Conservation (phyloP, 1,140 invertebrate species). For the Temnothorax curvispinosus region DNA sequence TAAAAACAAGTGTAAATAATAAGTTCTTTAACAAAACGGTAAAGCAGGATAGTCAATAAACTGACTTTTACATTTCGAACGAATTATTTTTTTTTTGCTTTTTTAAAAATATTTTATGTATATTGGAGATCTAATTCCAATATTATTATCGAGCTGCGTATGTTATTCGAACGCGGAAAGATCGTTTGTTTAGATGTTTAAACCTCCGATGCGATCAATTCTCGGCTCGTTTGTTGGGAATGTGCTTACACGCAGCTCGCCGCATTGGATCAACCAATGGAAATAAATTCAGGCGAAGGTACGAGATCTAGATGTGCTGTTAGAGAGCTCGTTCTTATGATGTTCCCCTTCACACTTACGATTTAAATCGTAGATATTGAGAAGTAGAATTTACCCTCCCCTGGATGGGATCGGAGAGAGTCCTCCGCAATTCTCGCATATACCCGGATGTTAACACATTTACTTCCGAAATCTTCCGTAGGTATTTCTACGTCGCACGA, state of each 20-base stretch:
- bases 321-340: constrained; percentile 50
- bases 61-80: constrained; percentile 36
- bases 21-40: constrained; percentile 46
- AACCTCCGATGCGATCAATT: constrained; percentile 23
- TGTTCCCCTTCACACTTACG: constrained; percentile 63
- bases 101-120: constrained; percentile 16
- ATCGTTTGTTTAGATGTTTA: constrained; percentile 32
- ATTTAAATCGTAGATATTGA: constrained; percentile 65
- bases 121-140: constrained; percentile 71
- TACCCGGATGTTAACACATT: constrained; percentile 68
- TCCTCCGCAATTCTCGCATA: constrained; percentile 10
- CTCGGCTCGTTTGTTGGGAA: constrained; percentile 34
- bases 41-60: constrained; percentile 34
- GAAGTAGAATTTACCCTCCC: constrained; percentile 25
- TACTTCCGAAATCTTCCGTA: constrained; percentile 16
- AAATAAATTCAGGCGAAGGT: constrained; percentile 45
- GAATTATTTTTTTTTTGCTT: constrained; percentile 1
- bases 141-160: constrained; percentile 62
- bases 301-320: constrained; percentile 56
- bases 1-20: constrained; percentile 41
- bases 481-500: constrained; percentile 60
- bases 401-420: constrained; percentile 28
- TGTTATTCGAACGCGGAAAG: constrained; percentile 44
- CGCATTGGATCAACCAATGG: constrained; percentile 45
- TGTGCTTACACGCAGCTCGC: constrained; percentile 55